A percentile compares a stretch with the other conserved stretches of the same genome.
phyloP scores from a whole-genome alignment of 2,797 vertebrate species.

The Zenarchopterus dispar region DNA sequence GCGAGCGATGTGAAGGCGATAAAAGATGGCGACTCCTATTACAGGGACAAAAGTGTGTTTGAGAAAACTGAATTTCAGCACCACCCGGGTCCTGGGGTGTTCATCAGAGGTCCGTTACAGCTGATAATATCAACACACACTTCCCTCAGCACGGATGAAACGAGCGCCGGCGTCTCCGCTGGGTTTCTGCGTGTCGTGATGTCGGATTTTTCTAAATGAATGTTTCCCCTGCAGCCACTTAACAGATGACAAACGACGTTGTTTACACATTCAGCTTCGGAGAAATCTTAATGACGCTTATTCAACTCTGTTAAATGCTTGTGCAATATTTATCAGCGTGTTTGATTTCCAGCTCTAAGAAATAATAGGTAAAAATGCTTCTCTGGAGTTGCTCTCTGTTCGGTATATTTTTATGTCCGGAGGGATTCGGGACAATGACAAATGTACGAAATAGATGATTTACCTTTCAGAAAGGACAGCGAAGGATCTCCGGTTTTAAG shows the following conservation, averaged over 20 bases:
- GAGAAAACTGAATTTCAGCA: slow-evolving; percentile 37
- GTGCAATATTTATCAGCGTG: slow-evolving; percentile 25
- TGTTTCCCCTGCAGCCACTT: slow-evolving; percentile 22
- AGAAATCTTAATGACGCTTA: slow-evolving; percentile 37
- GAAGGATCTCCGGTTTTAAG: too few relatives aligned
- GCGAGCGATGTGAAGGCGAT: slow-evolving; percentile 25
- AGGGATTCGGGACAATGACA: too few relatives aligned
- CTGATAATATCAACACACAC: slow-evolving; percentile 26
- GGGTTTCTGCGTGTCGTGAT: too few relatives aligned
- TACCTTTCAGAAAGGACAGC: too few relatives aligned
- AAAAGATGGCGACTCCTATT: slow-evolving; percentile 63
- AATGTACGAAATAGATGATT: too few relatives aligned
- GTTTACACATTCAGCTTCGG: slow-evolving; percentile 6
- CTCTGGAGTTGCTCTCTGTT: neutral
- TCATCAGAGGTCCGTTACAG: neutral
- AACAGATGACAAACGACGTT: slow-evolving; percentile 40
- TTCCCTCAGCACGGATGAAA: too few relatives aligned
- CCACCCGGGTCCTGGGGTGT: neutral
- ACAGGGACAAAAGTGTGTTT: slow-evolving; percentile 18
- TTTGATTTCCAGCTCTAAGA: slow-evolving; percentile 3
- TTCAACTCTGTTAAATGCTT: slow-evolving; percentile 48
- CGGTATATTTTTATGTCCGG: too few relatives aligned
- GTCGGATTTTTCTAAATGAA: too few relatives aligned
- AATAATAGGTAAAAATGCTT: slow-evolving; percentile 12
- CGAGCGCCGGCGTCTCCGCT: too few relatives aligned